These are phyloP conservation scores for Gallinago solitaria DNA, from an alignment of 2,797 vertebrate species.

Conservation along the genomic window DNA sequence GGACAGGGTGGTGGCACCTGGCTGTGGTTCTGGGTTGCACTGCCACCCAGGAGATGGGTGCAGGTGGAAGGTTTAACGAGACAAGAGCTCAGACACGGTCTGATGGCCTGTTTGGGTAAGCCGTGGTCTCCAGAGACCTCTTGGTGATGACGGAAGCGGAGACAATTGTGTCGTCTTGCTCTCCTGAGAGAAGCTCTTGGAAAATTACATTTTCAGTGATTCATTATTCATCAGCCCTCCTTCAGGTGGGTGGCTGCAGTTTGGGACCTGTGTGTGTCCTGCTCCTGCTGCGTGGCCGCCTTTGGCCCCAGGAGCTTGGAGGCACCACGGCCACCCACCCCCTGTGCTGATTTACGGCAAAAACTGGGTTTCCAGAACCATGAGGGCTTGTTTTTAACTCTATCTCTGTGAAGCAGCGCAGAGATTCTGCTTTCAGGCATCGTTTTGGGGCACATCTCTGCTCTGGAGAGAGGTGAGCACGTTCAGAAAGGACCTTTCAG, in stretches of 20 bases:
- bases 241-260: too few species aligned
- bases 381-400: not conserved
- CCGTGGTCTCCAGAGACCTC: not conserved
- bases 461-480: not conserved
- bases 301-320: not conserved
- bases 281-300: fast-evolving
- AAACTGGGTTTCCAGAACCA: not conserved
- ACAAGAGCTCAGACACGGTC: not conserved
- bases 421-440: not conserved
- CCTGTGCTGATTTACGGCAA: not conserved
- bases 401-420: not conserved
- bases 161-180: not conserved
- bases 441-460: not conserved
- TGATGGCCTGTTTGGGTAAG: not conserved
- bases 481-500: not conserved
- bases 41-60: not conserved
- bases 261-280: not conserved
- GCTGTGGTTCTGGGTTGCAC: not conserved
- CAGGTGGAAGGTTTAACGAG: constrained; percentile 30
- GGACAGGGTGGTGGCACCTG: not conserved
- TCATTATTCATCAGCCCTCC: too few species aligned
- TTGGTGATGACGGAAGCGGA: not conserved
- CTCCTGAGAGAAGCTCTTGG: not conserved
- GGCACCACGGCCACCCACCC: not conserved
- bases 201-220: constrained; percentile 7